Evolutionary conservation across 2,113 vertebrate species (phyloP).

Genomic region (Indicator indicator): DNA sequence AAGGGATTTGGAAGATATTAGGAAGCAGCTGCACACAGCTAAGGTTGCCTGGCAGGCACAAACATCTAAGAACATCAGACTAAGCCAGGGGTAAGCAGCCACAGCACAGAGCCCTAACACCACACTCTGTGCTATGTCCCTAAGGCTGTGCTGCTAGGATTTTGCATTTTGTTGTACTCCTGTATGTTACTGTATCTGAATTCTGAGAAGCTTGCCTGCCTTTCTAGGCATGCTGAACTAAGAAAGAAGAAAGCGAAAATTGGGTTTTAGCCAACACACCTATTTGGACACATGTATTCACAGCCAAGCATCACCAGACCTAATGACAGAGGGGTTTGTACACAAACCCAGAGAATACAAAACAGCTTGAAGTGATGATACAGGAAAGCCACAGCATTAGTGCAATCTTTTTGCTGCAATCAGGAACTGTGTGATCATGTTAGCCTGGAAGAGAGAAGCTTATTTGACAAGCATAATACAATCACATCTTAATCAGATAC

Average conservation of each 20-base stretch:
- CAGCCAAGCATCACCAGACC: neutral
- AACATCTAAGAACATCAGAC: neutral
- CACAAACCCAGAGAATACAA: neutral
- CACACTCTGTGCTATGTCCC: neutral
- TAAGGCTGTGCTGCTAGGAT: accelerated
- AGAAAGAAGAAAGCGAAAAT: neutral
- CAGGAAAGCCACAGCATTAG: neutral
- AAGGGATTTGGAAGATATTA: neutral
- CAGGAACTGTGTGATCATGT: neutral
- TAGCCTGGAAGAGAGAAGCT: neutral
- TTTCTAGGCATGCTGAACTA: neutral
- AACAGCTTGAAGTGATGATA: neutral
- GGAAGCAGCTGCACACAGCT: conserved; percentile 2
- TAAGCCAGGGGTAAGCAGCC: neutral
- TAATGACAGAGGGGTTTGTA: neutral
- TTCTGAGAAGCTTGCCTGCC: neutral
- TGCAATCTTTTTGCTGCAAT: neutral
- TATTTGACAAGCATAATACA: neutral
- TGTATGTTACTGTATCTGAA: neutral
- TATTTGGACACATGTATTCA: accelerated
- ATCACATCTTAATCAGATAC: neutral
- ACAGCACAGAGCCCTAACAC: neutral
- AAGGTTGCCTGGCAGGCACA: neutral
- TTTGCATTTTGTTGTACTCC: neutral
- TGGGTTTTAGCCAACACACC: neutral